Evolutionary conservation across 2,113 vertebrate species (phyloP).

Genomic region (Propithecus coquereli): DNA sequence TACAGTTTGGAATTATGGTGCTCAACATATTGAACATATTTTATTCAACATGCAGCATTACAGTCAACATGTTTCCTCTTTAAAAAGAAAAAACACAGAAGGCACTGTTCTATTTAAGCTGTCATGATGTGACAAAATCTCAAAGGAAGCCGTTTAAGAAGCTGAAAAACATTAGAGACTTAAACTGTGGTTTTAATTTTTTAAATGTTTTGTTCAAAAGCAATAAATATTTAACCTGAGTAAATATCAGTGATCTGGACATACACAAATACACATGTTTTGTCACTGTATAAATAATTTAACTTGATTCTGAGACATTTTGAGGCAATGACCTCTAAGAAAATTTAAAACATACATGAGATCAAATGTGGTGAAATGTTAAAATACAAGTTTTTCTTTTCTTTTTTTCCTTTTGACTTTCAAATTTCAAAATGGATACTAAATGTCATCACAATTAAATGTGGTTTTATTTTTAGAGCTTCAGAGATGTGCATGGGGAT

Average conservation of each 20-base stretch:
- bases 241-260: slow-evolving; percentile 58
- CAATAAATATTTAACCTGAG: slow-evolving; percentile 78
- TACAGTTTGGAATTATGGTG: slow-evolving; percentile 64
- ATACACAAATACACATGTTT: slow-evolving; percentile 71
- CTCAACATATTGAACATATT: slow-evolving; percentile 74
- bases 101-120: slow-evolving; percentile 70
- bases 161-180: slow-evolving; percentile 66
- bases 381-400: slow-evolving; percentile 66
- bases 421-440: slow-evolving; percentile 67
- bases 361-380: slow-evolving; percentile 74
- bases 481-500: not conserved
- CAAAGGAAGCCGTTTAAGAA: slow-evolving; percentile 57
- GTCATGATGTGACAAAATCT: slow-evolving; percentile 54
- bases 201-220: slow-evolving; percentile 73
- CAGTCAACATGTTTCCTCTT: slow-evolving; percentile 62
- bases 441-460: slow-evolving; percentile 12
- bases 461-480: slow-evolving; percentile 31
- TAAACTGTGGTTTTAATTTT: slow-evolving; percentile 73
- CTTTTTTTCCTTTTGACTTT: slow-evolving; percentile 63
- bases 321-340: slow-evolving; percentile 69
- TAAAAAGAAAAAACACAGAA: slow-evolving; percentile 68
- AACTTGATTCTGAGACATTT: slow-evolving; percentile 76
- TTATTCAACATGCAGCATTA: slow-evolving; percentile 68
- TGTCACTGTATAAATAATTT: slow-evolving; percentile 76
- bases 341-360: slow-evolving; percentile 79